Conservation (phyloP, 92 coral and sea anemone genomes). For the Epizoanthus ramosus region DNA sequence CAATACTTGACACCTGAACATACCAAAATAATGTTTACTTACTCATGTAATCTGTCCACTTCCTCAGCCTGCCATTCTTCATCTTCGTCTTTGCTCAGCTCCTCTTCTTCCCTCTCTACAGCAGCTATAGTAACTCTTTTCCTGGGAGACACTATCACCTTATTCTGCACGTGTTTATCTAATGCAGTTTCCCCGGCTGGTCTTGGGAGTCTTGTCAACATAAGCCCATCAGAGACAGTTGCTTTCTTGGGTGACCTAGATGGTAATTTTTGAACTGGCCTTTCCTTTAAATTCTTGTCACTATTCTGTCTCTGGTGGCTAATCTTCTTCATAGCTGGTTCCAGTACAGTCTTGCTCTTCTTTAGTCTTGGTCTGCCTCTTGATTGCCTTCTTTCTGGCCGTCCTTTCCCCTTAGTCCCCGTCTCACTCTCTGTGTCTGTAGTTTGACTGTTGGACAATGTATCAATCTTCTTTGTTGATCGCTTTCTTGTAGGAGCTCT, state of each 20-base stretch:
- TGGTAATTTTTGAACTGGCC: not conserved
- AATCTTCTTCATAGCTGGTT: not conserved
- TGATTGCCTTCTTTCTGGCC: not conserved
- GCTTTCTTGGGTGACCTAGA: not conserved
- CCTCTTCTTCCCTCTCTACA: not conserved
- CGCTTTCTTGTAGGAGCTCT: not conserved
- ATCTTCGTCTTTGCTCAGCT: constrained; percentile 8
- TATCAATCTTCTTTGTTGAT: not conserved
- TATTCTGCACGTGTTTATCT: not conserved
- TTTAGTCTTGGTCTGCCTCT: not conserved
- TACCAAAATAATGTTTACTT: not conserved
- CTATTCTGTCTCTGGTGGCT: not conserved
- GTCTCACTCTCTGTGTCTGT: not conserved
- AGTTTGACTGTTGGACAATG: not conserved
- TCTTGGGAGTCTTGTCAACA: not conserved
- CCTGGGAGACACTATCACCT: not conserved
- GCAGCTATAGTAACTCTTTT: not conserved
- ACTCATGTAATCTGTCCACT: constrained; percentile 33
- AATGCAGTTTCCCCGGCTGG: not conserved
- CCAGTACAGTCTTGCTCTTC: not conserved
- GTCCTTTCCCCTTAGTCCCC: not conserved
- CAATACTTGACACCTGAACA: not conserved
- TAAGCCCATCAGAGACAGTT: not conserved
- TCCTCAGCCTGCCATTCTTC: constrained; percentile 28
- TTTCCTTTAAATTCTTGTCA: not conserved